These are phyloP conservation scores for Anser cygnoides DNA, from an alignment of 2,113 vertebrate species.

Conservation along the genomic window DNA sequence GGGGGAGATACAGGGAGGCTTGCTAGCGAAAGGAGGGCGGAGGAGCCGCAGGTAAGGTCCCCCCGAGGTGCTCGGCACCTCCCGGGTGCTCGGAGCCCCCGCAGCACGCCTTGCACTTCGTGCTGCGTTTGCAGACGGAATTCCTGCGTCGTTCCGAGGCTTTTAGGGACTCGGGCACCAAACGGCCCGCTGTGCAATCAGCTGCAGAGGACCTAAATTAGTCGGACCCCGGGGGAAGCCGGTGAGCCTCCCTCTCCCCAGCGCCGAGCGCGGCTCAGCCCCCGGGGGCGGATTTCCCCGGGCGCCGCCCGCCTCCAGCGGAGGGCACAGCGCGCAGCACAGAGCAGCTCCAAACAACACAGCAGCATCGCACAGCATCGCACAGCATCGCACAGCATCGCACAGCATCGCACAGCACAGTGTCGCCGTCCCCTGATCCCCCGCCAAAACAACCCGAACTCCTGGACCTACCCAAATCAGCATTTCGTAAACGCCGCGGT, in stretches of 20 bases:
- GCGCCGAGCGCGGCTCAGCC: not conserved
- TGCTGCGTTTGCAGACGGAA: conserved; percentile 9
- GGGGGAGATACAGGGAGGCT: no score
- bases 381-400: not conserved
- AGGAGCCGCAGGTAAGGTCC: not conserved
- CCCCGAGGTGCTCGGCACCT: not conserved
- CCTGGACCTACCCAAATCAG: not conserved
- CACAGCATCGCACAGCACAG: not conserved
- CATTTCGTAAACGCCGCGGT: not conserved
- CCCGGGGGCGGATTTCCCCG: not conserved
- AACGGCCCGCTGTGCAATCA: not conserved
- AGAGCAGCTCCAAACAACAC: no score
- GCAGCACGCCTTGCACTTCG: not conserved
- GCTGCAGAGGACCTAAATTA: conserved; percentile 26
- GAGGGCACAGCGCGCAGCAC: not conserved
- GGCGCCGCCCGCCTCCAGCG: not conserved
- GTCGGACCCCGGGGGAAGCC: no score
- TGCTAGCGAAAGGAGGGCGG: not conserved
- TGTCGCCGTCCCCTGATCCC: not conserved
- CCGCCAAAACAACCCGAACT: not conserved
- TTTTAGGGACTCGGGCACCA: conserved; percentile 18
- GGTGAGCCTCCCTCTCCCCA: not conserved
- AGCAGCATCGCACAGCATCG: not conserved
- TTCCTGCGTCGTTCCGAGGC: conserved; percentile 17
- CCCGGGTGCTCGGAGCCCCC: not conserved